Evolutionary conservation across 2,888 invertebrate genomes (phyloP), one percentile per base, ranked within the genome.

Genomic region (Drosophila mulleri): DNA sequence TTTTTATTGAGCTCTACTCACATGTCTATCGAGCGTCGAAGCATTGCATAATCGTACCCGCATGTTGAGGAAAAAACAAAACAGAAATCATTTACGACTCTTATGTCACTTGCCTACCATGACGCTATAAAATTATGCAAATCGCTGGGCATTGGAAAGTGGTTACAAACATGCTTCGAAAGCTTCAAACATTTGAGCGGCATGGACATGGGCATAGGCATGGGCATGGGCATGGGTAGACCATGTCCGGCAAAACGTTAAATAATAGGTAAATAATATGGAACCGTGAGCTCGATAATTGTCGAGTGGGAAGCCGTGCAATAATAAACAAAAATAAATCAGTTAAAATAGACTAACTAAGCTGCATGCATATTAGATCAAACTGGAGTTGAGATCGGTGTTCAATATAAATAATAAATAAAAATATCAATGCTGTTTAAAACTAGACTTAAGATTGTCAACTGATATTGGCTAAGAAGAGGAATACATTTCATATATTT

Each of bases 111-210:
- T 75, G 65, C 23, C 35, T 59, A 56, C 45, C 50, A 29, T 45
- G 48, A 9, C 45, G 26, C 52, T 73, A 64, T 58, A 74, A 63
- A 63, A 39, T 23, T 58, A 80, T 80, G 66, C 73, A 68, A 77
- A 77, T 77, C 52, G 35, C 48, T 68, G 45, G 56, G 16, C 53
- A 66, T 81, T 78, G 69, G 82, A 83, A 85, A 88, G 83, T 80
- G 66, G 20, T 20, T 50, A 35, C 50, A 66, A 74, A 75, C 67
- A 29, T 60, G 32, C 44, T 18, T 50, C 29, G 37, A 47, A 29
- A 35, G 62, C 48, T 35, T 45, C 12, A 53, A 70, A 53, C 65
- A 66, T 58, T 48, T 59, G 37, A 20, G 64, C 8, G 8, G 8
- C 35, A 16, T 37, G n/a, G n/a, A n/a, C n/a, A n/a, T n/a, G n/a